Conservation (phyloP, 2,888 invertebrate genomes). For the Trichogramma dendrolimi region DNA sequence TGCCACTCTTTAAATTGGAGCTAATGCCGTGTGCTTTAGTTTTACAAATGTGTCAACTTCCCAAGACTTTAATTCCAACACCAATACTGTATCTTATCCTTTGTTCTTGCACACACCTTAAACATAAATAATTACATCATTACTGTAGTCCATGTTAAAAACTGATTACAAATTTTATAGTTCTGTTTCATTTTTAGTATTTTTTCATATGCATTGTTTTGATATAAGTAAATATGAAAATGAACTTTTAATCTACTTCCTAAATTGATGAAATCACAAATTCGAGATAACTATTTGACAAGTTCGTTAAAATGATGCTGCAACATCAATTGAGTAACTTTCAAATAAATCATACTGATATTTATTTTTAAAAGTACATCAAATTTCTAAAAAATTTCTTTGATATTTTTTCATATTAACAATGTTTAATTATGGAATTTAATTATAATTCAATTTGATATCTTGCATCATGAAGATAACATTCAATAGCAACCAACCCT, state of each 20-base stretch:
- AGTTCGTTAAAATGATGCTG: not conserved
- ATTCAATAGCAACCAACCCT: no score
- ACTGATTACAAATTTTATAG: slow-evolving; percentile 9
- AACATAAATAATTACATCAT: slow-evolving; percentile 12
- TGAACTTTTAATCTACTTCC: slow-evolving; percentile 6
- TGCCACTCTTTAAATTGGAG: slow-evolving; percentile 28
- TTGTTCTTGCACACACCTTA: slow-evolving; percentile 23
- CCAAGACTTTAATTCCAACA: slow-evolving; percentile 23
- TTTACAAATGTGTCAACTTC: slow-evolving; percentile 25
- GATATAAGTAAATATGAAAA: not conserved
- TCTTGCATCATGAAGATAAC: not conserved
- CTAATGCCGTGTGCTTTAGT: slow-evolving; percentile 29
- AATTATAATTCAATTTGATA: slow-evolving; percentile 1
- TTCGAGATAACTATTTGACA: not conserved
- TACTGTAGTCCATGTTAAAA: slow-evolving; percentile 25
- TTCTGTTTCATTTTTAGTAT: not conserved
- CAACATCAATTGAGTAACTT: no score
- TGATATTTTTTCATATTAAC: not conserved
- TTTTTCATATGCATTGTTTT: slow-evolving; percentile 6
- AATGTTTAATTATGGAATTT: not conserved
- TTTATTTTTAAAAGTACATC: not conserved
- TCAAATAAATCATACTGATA: not conserved
- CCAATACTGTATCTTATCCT: slow-evolving; percentile 19
- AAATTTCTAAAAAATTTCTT: slow-evolving; percentile 1
- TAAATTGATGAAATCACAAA: not conserved